Evolutionary conservation across 1,140 invertebrate genomes (phyloP).

Genomic region (Rhyacophila brunnea): DNA sequence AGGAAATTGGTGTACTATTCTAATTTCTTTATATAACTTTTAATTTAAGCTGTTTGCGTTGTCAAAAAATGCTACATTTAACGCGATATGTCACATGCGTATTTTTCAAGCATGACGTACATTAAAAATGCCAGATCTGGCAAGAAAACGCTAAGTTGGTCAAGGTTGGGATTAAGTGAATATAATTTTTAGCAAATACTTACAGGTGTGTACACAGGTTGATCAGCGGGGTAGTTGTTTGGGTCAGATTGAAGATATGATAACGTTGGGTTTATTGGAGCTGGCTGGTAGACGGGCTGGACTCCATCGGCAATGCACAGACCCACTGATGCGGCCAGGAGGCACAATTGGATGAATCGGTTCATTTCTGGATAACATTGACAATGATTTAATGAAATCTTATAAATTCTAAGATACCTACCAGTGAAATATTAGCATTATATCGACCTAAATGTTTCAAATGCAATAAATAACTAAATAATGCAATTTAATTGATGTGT

Average conservation of each 20-base stretch:
- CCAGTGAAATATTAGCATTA: too few relatives aligned
- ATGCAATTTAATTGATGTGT: too few relatives aligned
- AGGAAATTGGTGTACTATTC: too few relatives aligned
- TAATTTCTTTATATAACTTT: not conserved
- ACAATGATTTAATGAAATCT: too few relatives aligned
- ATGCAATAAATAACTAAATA: too few relatives aligned
- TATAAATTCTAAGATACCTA: too few relatives aligned
- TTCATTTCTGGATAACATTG: conserved; percentile 10
- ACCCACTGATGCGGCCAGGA: not conserved
- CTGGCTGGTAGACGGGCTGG: conserved; percentile 1
- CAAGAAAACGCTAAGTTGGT: not conserved
- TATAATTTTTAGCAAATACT: conserved; percentile 9
- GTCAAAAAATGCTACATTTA: conserved; percentile 4
- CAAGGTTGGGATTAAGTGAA: not conserved
- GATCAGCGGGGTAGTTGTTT: conserved; percentile 20
- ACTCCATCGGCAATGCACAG: conserved; percentile 8
- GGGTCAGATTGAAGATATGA: not conserved
- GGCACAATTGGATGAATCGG: not conserved
- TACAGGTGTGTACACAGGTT: conserved; percentile 24
- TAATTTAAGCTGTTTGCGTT: too few relatives aligned
- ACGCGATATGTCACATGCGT: not conserved
- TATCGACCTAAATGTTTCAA: too few relatives aligned
- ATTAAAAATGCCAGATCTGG: too few relatives aligned
- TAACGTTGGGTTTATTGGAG: not conserved
- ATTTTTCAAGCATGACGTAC: conserved; percentile 1